These are phyloP conservation scores for Heterodera schachtii DNA, from an alignment of 1,140 invertebrate genomes.

Conservation along the genomic window DNA sequence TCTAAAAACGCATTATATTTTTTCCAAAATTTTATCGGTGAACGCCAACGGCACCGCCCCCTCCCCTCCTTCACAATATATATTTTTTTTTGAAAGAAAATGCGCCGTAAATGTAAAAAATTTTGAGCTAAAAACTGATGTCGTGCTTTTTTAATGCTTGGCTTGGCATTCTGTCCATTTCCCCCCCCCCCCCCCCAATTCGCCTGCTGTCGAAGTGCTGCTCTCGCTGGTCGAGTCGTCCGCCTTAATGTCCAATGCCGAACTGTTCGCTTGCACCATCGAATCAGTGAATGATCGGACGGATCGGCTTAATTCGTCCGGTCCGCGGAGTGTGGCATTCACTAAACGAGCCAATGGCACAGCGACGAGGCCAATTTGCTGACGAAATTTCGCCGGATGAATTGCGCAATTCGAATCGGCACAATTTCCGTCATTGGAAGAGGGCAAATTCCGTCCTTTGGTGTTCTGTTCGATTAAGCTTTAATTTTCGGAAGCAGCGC, in stretches of 20 bases:
- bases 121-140: too few relatives aligned
- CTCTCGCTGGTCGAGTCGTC: slow-evolving; percentile 1
- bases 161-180: neutral
- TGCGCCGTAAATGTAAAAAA: too few relatives aligned
- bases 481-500: too few relatives aligned
- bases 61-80: too few relatives aligned
- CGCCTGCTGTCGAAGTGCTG: neutral
- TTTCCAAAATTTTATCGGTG: too few relatives aligned
- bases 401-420: neutral
- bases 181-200: neutral
- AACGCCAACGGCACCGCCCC: too few relatives aligned
- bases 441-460: neutral
- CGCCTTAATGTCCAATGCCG: neutral
- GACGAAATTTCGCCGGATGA: neutral
- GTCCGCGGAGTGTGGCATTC: neutral
- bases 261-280: neutral
- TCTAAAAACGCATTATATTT: too few relatives aligned
- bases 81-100: too few relatives aligned
- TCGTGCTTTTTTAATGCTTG: too few relatives aligned
- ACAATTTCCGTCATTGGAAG: neutral
- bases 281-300: neutral
- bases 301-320: neutral
- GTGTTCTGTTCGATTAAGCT: neutral
- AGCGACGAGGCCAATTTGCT: neutral
- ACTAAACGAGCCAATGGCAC: neutral